Base-by-base conservation (phyloP, 1,140 invertebrate genomes). In the Hyles euphorbiae region DNA sequence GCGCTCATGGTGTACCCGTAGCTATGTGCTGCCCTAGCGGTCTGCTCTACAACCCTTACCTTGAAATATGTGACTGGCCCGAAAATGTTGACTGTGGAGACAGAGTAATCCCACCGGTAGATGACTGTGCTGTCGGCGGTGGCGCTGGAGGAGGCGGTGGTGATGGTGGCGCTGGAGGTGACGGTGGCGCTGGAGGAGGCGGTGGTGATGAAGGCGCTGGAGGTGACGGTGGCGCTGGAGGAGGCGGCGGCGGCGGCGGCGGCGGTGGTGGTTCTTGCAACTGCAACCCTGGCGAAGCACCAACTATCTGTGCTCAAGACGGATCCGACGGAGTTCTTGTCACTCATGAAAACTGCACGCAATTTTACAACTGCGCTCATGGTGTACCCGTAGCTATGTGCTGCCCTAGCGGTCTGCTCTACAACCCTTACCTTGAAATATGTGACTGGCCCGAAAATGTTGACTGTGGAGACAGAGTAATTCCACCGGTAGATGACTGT, bases 1-100 rank as follows among this genome's bases (percentile, higher is more conserved):
- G 75, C 4, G 46, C 8, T 47, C 34, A 69, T 49, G 63, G 64
- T 7, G 22, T 45, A 49, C 68, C 73, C 3, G 62, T 74, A 32
- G 61, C 45, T 10, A 72, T 80, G 3, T 91, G 89, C 53, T 90
- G 87, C 9, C 65, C 76, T 0, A 67, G 75, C n/a, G 33, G 48
- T 4, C 89, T 89, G 58, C 74, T 91, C 62, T 93, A 90, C 70
- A 92, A 93, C 74, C 87, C 92, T 56, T 57, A 81, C 40, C 67
- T 70, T 10, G 79, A 91, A 81, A 75, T 90, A 56, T 90, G 94
- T 77, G 89, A 94, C 67, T 87, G 92, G 90, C 81, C 91, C 48
- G 60, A 89, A 58, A 79, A 88, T 68, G 91, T 95, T 7, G 56
- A 67, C 8, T 66, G 67, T 54, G 56, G 51, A 11, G 66, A 58